Evolutionary conservation across 1,140 invertebrate species (phyloP), one percentile per base, ranked within the genome.

Genomic region (Nephotettix cincticeps): DNA sequence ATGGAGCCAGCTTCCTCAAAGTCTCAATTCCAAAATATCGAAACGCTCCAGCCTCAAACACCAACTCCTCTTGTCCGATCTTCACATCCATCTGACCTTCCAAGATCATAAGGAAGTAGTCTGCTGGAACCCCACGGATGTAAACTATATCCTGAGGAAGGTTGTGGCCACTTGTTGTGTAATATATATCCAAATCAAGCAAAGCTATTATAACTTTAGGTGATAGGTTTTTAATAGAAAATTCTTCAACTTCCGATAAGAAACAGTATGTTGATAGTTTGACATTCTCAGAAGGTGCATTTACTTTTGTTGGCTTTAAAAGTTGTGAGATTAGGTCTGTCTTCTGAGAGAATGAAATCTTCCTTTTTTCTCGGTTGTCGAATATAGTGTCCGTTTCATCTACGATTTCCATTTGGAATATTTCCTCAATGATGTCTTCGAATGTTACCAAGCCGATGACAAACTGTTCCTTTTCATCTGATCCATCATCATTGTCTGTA

Each of bases 351-450:
- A 36, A 6, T 36, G 32, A 36, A 72, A 68, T 32, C 19, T 64
- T 29, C 27, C 47, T 58, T 58, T 27, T 36, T 29, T 56, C 68
- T 66, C 71, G 17, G 65, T 71, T 51, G 47, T 51, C 47, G 17
- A n/a, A n/a, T n/a, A n/a, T 6, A 29, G 61, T 54, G 36, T 84
- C 83, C n/a, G 77, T 81, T 76, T 84, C 83, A 72, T 84, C 83
- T 63, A 79, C 74, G 56, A 84, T 84, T 78, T 84, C 83, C 13
- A 79, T 77, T 75, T 84, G 83, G 40, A 84, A 77, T 25, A 84
- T 77, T 77, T 84, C 83, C 77, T 84, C 83, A 43, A 84, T 81
- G 1, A 84, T 80, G 77, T 84, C 83, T 77, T 84, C 83, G 56
- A 84, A 73, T n/a, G 83, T 84, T 1, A 84, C 81, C 29, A 84